phyloP scores from a whole-genome alignment of 2,888 invertebrate genomes.

The Brenthis daphne region DNA sequence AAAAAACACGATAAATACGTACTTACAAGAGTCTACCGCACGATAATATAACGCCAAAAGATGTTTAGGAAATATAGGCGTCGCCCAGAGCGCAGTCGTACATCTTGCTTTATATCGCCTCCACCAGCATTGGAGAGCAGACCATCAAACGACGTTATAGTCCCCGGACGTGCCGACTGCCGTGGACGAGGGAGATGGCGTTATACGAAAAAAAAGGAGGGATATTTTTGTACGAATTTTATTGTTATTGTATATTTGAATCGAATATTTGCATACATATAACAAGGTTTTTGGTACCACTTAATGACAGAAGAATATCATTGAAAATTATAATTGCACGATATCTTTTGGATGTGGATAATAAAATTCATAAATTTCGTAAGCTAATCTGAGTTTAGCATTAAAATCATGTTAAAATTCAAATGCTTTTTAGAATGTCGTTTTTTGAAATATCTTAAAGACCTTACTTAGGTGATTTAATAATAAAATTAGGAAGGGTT shows the following conservation, averaged over 20 bases:
- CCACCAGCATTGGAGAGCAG: slow-evolving; percentile 81
- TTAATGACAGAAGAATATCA: slow-evolving; percentile 5
- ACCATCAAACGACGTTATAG: slow-evolving; percentile 81
- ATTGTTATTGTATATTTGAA: slow-evolving; percentile 68
- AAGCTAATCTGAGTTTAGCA: no score
- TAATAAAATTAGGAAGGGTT: no score
- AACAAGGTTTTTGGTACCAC: not conserved
- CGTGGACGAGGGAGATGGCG: slow-evolving; percentile 62
- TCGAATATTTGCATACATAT: slow-evolving; percentile 39
- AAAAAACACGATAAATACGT: slow-evolving; percentile 48
- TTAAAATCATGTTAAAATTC: no score
- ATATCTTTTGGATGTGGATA: no score
- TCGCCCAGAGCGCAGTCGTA: slow-evolving; percentile 80
- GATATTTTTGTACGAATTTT: slow-evolving; percentile 73
- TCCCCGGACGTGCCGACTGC: slow-evolving; percentile 77
- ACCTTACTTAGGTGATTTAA: no score
- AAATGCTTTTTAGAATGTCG: no score
- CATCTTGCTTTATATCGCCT: slow-evolving; percentile 77
- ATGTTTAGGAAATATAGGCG: slow-evolving; percentile 82
- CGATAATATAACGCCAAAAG: slow-evolving; percentile 74
- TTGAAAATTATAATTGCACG: not conserved
- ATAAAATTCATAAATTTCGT: no score
- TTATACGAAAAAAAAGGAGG: slow-evolving; percentile 57
- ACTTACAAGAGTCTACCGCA: slow-evolving; percentile 68
- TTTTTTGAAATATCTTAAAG: no score